Evolutionary conservation across 2,113 vertebrate genomes (phyloP), one percentile per base, ranked within the genome.

Genomic region (Triplophysa dalaica): DNA sequence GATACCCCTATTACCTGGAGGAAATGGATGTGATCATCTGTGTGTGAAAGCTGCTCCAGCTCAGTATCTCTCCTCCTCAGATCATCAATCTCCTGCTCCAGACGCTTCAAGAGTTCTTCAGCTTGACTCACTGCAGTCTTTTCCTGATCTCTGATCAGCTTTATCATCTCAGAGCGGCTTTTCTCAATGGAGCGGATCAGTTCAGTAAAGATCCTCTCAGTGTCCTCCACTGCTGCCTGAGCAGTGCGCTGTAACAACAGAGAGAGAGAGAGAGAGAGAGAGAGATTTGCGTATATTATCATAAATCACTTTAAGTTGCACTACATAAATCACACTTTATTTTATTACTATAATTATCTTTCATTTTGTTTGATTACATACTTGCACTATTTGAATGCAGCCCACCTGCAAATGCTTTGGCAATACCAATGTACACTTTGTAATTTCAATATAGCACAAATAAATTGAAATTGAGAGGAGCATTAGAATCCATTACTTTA

Each of bases 11-110:
- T 68, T 63, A 79, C 81, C 81, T 83, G 76, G 12, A 83, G 41
- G 56, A 83, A 83, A 17, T 64, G 54, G 26, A 85, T 83, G 58
- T 69, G 56, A 60, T 83, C 8, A 2, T 83, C 76, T 77, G 48
- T 77, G 11, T 77, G 64, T 60, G 73, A 84, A 81, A 86, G 62
- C 70, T 82, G 24, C 63, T 78, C 81, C 84, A 85, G 68, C 61
- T 80, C 82, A 77, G 56, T 22, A 7, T 77, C 24, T 83, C 80
- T 81, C 61, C 33, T 82, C 76, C 38, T 86, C 76, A 84, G 68
- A 68, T 83, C 75, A 60, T 33, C 65, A 33, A 85, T 78, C 58
- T 85, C 82, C 66, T 83, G 64, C 56, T 78, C 45, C 67, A 82
- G 75, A 61, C 0, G 21, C 21, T 75, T 1, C 58, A 75, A 2